Base-by-base conservation (phyloP, 2,113 vertebrate genomes). In the Pteronura brasiliensis region DNA sequence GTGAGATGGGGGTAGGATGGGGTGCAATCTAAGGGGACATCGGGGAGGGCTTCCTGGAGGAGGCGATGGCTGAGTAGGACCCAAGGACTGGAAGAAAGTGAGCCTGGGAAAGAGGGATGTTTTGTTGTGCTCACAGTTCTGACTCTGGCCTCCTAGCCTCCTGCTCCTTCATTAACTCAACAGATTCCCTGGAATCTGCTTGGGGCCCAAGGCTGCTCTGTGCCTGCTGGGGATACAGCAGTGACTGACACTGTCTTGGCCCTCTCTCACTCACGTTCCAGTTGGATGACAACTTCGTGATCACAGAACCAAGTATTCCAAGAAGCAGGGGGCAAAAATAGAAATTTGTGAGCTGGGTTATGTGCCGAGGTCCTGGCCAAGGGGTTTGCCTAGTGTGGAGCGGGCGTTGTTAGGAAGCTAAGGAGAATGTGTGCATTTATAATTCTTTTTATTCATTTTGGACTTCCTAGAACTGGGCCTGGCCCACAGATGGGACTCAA, bases 291-390 rank as follows among this genome's bases (percentile, higher is more conserved):
- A 65, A 15, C 0, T 88, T 29, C 31, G 69, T 71, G 88, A 72
- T 74, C 71, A 49, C 76, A 95, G 76, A 76, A 63, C 23, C 21
- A 29, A 36, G 61, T 67, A 52, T 57, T 20, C 5, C 12, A 74
- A 52, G 29, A 57, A 74, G 90, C 39, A 47, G 61, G 79, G 85
- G 17, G n/a, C 39, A 21, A 57, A 39, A 61, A 31, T 3, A 77
- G 11, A 29, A 39, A 76, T 2, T 13, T 2, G 42, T 10, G n/a
- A 44, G 27, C 63, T 57, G 72, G 12, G 36, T 18, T n/a, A 21
- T 21, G 67, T 8, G 12, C 47, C 0, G 3, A 47, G 3, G 25
- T 34, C 8, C 1, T 0, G 5, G 0, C 17, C 1, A 3, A 4
- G 79, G 31, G 1, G 0, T 15, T 12, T 15, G 79, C 36, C 1